phyloP scores from a whole-genome alignment of 1,140 invertebrate genomes.

The Papilio aristodemus region DNA sequence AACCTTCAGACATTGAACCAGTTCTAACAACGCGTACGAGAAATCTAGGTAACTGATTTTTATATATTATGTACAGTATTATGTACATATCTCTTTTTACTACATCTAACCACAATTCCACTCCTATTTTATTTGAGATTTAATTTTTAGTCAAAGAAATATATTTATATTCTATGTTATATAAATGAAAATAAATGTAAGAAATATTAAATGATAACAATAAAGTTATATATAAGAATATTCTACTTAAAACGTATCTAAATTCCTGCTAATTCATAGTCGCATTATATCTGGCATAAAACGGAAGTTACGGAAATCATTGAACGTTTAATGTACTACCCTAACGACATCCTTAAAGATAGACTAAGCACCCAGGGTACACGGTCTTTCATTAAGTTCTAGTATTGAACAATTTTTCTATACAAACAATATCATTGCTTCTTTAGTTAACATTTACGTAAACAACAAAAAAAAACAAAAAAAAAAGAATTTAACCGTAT shows the following conservation, averaged over 20 bases:
- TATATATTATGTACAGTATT: too few relatives aligned
- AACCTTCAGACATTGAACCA: slow-evolving; percentile 16
- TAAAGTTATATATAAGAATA: too few relatives aligned
- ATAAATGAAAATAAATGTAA: too few relatives aligned
- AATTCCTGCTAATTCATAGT: background rate
- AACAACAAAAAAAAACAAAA: too few relatives aligned
- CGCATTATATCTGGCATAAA: background rate
- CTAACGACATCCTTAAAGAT: slow-evolving; percentile 4
- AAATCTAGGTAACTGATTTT: background rate
- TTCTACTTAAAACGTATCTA: background rate
- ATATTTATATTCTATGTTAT: too few relatives aligned
- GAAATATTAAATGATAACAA: too few relatives aligned
- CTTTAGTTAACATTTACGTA: too few relatives aligned
- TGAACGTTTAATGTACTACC: background rate
- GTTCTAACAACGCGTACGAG: background rate
- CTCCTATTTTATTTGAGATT: too few relatives aligned
- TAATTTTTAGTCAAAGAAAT: too few relatives aligned
- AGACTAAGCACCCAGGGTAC: background rate
- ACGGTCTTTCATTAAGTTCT: background rate
- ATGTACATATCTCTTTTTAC: too few relatives aligned
- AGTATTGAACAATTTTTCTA: background rate
- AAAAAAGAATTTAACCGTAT: background rate
- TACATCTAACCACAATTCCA: too few relatives aligned
- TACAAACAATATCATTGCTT: background rate
- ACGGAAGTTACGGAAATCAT: background rate